These are phyloP conservation scores for Scomber scombrus DNA, from an alignment of 2,113 vertebrate species.

Conservation along the genomic window DNA sequence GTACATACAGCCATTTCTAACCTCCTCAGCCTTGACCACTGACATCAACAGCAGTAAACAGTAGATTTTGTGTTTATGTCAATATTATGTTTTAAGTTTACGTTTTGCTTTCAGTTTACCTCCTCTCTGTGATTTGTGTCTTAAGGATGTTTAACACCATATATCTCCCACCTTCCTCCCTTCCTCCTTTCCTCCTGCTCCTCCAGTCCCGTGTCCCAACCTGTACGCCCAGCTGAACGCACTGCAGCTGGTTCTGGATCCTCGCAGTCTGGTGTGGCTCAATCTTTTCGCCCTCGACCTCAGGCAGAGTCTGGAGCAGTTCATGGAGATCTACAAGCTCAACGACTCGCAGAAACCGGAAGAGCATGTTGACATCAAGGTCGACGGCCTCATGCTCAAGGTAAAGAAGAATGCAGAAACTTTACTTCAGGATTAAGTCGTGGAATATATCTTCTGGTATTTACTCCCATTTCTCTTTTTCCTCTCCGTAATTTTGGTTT, in stretches of 20 bases:
- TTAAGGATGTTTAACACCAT: background rate
- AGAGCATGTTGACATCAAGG: slow-evolving; percentile 94
- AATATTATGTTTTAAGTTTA: too few relatives aligned
- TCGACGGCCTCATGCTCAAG: slow-evolving; percentile 98
- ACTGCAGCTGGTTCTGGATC: slow-evolving; percentile 95
- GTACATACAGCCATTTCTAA: too few relatives aligned
- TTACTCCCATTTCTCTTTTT: background rate
- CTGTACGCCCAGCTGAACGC: slow-evolving; percentile 96
- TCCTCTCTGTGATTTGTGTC: background rate
- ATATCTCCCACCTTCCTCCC: background rate
- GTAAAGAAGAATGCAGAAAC: slow-evolving; percentile 71
- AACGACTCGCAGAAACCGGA: slow-evolving; percentile 94
- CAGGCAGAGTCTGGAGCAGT: slow-evolving; percentile 96
- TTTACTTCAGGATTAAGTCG: background rate
- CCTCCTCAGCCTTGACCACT: too few relatives aligned
- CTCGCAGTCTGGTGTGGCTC: slow-evolving; percentile 96
- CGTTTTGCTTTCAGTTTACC: too few relatives aligned
- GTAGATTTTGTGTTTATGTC: too few relatives aligned
- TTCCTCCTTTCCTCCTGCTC: too few relatives aligned
- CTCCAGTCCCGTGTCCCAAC: slow-evolving; percentile 94
- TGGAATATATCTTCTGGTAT: accelerated
- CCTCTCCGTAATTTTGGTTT: background rate
- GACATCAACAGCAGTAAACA: too few relatives aligned
- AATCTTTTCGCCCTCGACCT: slow-evolving; percentile 97
- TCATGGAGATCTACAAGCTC: slow-evolving; percentile 98